These are phyloP conservation scores for Toxostoma redivivum DNA, from an alignment of 2,113 vertebrate species.

Conservation along the genomic window DNA sequence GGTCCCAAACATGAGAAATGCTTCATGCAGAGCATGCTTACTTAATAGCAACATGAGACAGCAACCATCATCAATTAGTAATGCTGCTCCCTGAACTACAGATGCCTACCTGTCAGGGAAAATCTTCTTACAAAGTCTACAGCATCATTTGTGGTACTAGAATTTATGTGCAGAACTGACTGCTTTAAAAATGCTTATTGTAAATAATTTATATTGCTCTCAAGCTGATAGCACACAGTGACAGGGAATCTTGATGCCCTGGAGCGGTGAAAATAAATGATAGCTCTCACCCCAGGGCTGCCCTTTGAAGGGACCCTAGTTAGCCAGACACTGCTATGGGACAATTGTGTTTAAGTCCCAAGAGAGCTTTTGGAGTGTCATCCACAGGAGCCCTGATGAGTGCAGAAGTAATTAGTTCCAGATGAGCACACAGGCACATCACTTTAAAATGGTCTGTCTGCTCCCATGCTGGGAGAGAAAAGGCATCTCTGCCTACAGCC, in stretches of 20 bases:
- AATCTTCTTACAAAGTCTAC: neutral
- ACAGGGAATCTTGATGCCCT: neutral
- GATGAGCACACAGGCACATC: neutral
- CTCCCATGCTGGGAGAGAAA: neutral
- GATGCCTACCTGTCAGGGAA: neutral
- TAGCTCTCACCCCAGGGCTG: neutral
- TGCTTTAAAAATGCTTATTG: neutral
- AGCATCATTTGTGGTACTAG: neutral
- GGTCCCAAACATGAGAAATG: neutral
- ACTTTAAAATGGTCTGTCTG: neutral
- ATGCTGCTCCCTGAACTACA: neutral
- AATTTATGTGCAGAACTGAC: neutral
- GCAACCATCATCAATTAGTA: neutral
- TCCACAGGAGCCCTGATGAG: neutral
- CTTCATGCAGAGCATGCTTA: neutral
- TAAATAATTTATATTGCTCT: constrained; percentile 8
- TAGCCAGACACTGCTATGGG: neutral
- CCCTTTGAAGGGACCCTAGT: constrained; percentile 12
- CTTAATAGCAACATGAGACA: neutral
- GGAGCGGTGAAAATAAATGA: neutral
- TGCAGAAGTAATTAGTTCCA: constrained; percentile 1
- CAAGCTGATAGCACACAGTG: neutral
- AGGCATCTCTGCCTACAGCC: neutral
- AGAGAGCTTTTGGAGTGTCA: constrained; percentile 1
- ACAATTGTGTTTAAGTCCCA: constrained; percentile 1